These are phyloP conservation scores for Morpho helenor DNA, from an alignment of 2,888 invertebrate genomes.

Conservation along the genomic window DNA sequence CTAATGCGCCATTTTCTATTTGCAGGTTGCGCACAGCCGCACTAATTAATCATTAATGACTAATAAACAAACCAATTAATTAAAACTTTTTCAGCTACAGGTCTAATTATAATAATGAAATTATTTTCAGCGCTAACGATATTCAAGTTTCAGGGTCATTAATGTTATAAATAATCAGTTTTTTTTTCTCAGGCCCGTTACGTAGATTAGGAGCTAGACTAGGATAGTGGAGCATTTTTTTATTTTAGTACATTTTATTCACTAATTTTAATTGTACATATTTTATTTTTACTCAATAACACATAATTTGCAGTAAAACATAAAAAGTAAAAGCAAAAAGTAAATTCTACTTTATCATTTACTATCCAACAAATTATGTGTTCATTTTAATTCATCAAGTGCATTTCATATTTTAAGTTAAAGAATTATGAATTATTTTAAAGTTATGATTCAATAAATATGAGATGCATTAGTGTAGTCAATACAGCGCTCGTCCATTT, in stretches of 20 bases:
- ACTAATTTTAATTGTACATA: background rate
- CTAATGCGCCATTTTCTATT: conserved; percentile 56
- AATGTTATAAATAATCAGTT: conserved; percentile 39
- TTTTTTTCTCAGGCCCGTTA: conserved; percentile 59
- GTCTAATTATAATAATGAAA: conserved; percentile 43
- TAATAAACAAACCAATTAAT: conserved; percentile 37
- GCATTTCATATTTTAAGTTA: no score
- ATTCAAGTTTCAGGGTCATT: conserved; percentile 65
- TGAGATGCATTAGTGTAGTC: background rate
- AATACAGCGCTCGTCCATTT: background rate
- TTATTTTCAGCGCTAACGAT: conserved; percentile 68
- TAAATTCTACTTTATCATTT: no score
- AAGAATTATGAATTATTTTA: no score
- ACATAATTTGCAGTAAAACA: background rate
- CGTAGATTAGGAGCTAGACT: conserved; percentile 36
- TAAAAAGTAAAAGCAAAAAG: background rate
- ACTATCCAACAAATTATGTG: no score
- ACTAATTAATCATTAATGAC: conserved; percentile 40
- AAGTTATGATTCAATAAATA: background rate
- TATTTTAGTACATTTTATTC: conserved; percentile 3
- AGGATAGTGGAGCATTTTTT: conserved; percentile 25
- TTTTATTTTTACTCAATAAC: background rate
- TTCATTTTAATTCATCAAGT: no score
- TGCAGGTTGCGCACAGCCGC: conserved; percentile 55
- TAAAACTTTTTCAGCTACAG: conserved; percentile 54